Evolutionary conservation across 2,888 invertebrate genomes (phyloP), one percentile per base, ranked within the genome.

Genomic region (Microdon myrmicae): DNA sequence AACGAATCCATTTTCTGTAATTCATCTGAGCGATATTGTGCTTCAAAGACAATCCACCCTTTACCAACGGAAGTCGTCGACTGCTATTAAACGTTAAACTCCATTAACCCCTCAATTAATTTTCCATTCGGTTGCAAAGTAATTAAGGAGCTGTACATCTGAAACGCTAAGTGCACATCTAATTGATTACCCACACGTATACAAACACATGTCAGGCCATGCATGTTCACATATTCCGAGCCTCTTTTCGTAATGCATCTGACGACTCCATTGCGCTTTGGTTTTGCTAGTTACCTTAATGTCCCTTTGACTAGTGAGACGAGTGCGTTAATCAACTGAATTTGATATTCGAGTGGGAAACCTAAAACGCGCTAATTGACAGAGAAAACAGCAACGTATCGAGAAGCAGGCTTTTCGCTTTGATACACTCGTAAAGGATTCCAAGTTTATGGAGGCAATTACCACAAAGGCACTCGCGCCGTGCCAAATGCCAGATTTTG

Each of bases 401-500:
- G 9, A 25, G 22, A 8, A 9, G 23, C 13, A 51, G 53, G 31
- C 53, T 16, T 32, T 56, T 35, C 39, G 22, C 45, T 39, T 47
- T 45, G 6, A 10, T 20, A 16, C 37, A 54, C 26, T 12, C 22
- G 16, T 19, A 26, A 38, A 16, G 37, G 31, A 37, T 22, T 16
- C 23, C 9, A 58, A n/a, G 22, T 37, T 20, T 13, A 17, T 7
- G 22, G 6, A 29, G n/a, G 23, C 16, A n/a, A 32, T n/a, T n/a
- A n/a, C n/a, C n/a, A 34, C 28, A 35, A 39, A 19, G 38, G 17
- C 28, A 43, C 60, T 55, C 49, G 47, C 45, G 51, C 51, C 39
- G 56, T 64, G 51, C 61, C 61, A 64, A 64, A 51, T 45, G 56
- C 31, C 61, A 64, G 45, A 64, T 64, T 64, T 64, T 35, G 51